Evolutionary conservation across 2,113 vertebrate species (phyloP).

Genomic region (Oncorhynchus masou): DNA sequence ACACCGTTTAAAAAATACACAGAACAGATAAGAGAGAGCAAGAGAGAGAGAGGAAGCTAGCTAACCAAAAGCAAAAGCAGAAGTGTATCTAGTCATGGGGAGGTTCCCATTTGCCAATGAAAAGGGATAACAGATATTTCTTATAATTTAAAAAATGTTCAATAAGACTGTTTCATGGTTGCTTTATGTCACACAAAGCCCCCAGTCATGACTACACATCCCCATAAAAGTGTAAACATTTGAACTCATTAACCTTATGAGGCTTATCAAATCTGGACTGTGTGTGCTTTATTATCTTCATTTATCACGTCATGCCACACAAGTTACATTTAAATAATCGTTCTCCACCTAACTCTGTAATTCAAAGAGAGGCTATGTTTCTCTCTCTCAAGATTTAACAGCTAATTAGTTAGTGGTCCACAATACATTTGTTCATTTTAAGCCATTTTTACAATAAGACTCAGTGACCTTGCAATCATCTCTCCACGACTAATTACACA

Average conservation of each 20-base stretch:
- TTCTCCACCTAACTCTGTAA: slow-evolving; percentile 19
- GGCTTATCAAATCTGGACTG: slow-evolving; percentile 25
- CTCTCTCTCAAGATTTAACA: slow-evolving; percentile 33
- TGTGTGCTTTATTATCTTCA: background rate
- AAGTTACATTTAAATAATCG: background rate
- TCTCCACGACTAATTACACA: slow-evolving; percentile 46
- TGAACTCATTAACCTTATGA: slow-evolving; percentile 17
- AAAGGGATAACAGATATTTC: background rate
- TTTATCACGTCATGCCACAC: background rate
- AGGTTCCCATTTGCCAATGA: slow-evolving; percentile 7
- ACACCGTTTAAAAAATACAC: background rate
- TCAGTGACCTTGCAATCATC: slow-evolving; percentile 52
- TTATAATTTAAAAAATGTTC: background rate
- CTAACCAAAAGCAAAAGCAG: slow-evolving; percentile 6
- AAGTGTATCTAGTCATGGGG: slow-evolving; percentile 22
- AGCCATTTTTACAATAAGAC: slow-evolving; percentile 44
- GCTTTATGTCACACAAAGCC: background rate
- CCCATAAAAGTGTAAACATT: background rate
- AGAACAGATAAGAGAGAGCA: background rate
- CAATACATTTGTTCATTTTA: slow-evolving; percentile 41
- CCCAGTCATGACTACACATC: background rate
- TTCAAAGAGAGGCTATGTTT: slow-evolving; percentile 19
- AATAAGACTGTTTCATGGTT: background rate
- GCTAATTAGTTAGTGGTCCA: slow-evolving; percentile 29
- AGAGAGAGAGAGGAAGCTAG: slow-evolving; percentile 2